phyloP scores from a whole-genome alignment of 2,113 vertebrate species.

The Cariama cristata region DNA sequence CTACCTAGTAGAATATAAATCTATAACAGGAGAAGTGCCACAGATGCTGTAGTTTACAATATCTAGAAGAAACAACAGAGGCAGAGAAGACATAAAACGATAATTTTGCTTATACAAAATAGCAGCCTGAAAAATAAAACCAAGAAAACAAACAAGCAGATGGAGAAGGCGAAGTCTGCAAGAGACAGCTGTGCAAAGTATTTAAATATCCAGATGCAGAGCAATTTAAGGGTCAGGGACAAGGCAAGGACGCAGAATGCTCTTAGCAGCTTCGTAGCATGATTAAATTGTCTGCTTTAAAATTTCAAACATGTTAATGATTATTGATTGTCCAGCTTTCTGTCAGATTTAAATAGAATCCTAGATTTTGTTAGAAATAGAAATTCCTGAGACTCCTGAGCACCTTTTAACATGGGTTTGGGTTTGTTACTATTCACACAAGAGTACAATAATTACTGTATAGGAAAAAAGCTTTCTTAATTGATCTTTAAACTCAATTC shows the following conservation, averaged over 20 bases:
- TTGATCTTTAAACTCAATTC: background rate
- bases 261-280: background rate
- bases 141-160: conserved; percentile 83
- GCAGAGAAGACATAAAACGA: conserved; percentile 71
- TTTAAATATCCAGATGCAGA: conserved; percentile 77
- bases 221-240: conserved; percentile 49
- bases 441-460: background rate
- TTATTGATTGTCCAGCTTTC: background rate
- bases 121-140: conserved; percentile 77
- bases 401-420: background rate
- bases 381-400: background rate
- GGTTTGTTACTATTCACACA: background rate
- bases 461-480: background rate
- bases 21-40: conserved; percentile 31
- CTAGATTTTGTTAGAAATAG: background rate
- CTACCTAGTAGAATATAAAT: conserved; percentile 58
- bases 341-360: background rate
- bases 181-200: conserved; percentile 77
- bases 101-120: conserved; percentile 84
- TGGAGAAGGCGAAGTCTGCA: conserved; percentile 69
- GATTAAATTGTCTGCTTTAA: background rate
- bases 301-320: background rate
- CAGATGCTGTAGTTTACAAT: conserved; percentile 68
- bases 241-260: background rate
- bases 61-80: conserved; percentile 62